Base-by-base conservation (phyloP, 2,797 vertebrate species). In the Ptychadena robeensis region DNA sequence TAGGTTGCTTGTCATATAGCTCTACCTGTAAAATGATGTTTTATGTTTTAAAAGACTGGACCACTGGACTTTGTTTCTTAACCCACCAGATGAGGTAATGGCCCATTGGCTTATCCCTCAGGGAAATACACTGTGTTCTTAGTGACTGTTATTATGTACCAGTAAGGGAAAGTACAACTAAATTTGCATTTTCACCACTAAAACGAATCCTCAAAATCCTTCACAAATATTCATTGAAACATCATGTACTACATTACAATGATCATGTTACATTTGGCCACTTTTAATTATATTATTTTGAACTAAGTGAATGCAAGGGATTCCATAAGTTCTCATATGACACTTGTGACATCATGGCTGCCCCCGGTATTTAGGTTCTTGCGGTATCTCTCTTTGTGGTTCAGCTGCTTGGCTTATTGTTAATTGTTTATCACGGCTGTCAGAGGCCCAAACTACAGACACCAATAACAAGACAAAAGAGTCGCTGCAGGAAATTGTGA, bases 401-500 rank as follows among this genome's bases (percentile, higher is more conserved):
- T 38, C 37, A 22, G 28, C 30, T 28, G 22, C 35, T 38, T 11
- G 22, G 28, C 7, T 44, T 37, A 11, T 65, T 65, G 61, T 76
- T 38, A 31, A 65, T 18, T 15, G 61, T 32, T 44, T 44, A 65
- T 44, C n/a, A 27, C 65, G 37, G 35, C 27, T 31, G 34, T 76
- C 73, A 76, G 31, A 67, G 65, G 18, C 15, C 22, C 34, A 22
- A 67, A 67, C 35, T 67, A 67, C 34, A 67, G 65, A 67, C 65
- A 31, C 25, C 34, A 66, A 66, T 11, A 77, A 66, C 14, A 38
- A 66, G 27, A 74, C 30, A 31, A 48, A 44, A 70, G 37, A 74
- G 67, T 76, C 63, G 35, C 44, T 12, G 64, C 63, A 68, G 63
- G 38, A 74, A 67, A 74, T 38, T 81, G 73, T 69, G 37, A 79